Percentiles rank a stretch among this genome's conserved stretches.
phyloP scores from a whole-genome alignment of 2,113 vertebrate species.

The Lamprotornis superbus region DNA sequence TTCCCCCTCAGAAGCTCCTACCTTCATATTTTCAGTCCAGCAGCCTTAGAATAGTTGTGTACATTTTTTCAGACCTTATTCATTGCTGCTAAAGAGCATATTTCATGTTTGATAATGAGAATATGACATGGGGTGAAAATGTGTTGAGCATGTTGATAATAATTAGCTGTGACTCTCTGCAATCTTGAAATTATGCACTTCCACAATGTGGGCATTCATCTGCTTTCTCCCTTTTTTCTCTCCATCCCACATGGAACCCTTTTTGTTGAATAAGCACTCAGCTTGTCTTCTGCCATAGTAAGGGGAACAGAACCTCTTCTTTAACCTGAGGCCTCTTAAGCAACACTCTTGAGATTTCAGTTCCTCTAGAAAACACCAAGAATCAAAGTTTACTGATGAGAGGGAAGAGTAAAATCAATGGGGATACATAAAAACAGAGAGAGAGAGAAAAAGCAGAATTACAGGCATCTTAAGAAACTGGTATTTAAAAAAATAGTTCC shows the following conservation, averaged over 20 bases:
- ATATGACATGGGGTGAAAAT: background rate
- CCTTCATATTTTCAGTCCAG: background rate
- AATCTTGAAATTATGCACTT: background rate
- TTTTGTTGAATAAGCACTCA: background rate
- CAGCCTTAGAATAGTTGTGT: background rate
- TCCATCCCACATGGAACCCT: background rate
- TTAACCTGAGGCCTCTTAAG: background rate
- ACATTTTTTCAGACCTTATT: background rate
- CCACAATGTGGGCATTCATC: background rate
- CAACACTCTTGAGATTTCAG: background rate
- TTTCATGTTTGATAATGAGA: background rate
- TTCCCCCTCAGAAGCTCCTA: background rate
- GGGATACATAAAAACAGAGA: background rate
- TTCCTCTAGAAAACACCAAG: background rate
- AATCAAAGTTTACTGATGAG: background rate
- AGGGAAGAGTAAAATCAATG: background rate
- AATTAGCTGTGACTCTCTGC: background rate
- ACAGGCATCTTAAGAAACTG: background rate
- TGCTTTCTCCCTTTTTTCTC: background rate
- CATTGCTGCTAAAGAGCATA: background rate
- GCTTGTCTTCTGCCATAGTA: background rate
- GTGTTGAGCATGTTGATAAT: background rate
- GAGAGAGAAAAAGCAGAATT: background rate
- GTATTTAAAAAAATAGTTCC: background rate
- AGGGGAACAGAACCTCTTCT: background rate